Conservation (phyloP, 2,888 invertebrate species). For the Eupeodes luniger region DNA sequence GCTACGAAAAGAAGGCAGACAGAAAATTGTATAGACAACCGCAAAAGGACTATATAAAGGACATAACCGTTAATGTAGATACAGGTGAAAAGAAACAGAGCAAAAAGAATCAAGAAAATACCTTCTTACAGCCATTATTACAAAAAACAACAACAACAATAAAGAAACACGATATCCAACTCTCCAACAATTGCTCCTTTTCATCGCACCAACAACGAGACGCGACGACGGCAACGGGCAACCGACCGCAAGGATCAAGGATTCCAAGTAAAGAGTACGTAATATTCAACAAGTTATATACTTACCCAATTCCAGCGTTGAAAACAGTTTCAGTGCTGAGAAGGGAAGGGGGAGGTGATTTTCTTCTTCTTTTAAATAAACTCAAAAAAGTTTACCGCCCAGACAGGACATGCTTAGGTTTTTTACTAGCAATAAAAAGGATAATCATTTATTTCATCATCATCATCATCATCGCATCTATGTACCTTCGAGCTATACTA, state of each 20-base stretch:
- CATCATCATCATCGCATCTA: too few species aligned
- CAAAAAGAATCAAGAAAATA: constrained; percentile 17
- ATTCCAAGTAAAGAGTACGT: neutral
- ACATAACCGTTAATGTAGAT: constrained; percentile 9
- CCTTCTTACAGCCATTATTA: constrained; percentile 36
- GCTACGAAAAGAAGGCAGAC: neutral
- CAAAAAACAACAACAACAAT: neutral
- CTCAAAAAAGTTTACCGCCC: constrained; percentile 27
- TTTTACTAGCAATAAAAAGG: constrained; percentile 53
- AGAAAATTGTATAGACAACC: constrained; percentile 7
- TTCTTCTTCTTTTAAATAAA: constrained; percentile 44
- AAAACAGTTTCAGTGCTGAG: too few species aligned
- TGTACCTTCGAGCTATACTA: too few species aligned
- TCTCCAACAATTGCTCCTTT: neutral
- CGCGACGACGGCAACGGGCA: too few species aligned
- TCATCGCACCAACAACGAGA: too few species aligned
- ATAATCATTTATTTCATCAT: constrained; percentile 33
- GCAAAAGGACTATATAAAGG: neutral
- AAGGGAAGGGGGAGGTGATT: neutral
- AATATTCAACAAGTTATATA: constrained; percentile 57
- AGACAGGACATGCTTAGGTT: constrained; percentile 58
- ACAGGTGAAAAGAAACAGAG: neutral
- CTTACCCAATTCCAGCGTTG: neutral
- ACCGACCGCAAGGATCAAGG: neutral
- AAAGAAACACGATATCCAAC: constrained; percentile 36